Percentiles rank a stretch among this genome's conserved stretches.
Evolutionary conservation across 2,888 invertebrate species (phyloP).

Genomic region (Eristalinus sepulchralis): DNA sequence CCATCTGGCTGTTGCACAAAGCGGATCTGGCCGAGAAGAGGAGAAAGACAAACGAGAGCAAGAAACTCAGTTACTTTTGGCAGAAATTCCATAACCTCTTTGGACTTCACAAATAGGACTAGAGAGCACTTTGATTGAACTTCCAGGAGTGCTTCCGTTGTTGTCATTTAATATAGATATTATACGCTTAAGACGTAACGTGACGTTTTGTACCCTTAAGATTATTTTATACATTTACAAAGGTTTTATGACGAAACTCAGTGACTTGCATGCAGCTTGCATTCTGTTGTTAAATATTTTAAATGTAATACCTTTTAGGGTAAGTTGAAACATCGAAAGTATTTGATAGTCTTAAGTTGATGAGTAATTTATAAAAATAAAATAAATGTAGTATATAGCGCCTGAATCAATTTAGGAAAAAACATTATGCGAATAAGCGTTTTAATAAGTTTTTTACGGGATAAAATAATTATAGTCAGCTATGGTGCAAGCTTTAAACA

Average conservation of each 20-base stretch:
- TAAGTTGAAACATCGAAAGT: background rate
- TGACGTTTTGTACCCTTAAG: background rate
- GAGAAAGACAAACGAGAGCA: conserved; percentile 71
- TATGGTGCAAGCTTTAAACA: too few relatives aligned
- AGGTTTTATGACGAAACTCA: background rate
- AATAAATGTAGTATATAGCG: background rate
- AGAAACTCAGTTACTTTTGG: conserved; percentile 75
- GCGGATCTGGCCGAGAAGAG: conserved; percentile 81
- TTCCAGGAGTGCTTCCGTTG: background rate
- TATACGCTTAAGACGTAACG: background rate
- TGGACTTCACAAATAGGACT: conserved; percentile 56
- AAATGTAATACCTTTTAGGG: conserved; percentile 2
- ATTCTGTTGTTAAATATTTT: background rate
- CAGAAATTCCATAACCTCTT: conserved; percentile 76
- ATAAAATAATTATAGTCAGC: too few relatives aligned
- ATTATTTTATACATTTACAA: background rate
- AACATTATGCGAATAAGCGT: too few relatives aligned
- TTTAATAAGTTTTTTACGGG: too few relatives aligned
- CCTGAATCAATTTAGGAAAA: background rate
- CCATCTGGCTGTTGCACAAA: conserved; percentile 84
- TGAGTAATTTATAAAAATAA: background rate
- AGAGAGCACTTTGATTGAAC: background rate
- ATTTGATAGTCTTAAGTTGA: background rate
- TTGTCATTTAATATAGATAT: background rate
- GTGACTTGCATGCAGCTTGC: background rate